Evolutionary conservation across 1,140 invertebrate genomes (phyloP), one percentile per base, ranked within the genome.

Genomic region (Diorhabda elongata): DNA sequence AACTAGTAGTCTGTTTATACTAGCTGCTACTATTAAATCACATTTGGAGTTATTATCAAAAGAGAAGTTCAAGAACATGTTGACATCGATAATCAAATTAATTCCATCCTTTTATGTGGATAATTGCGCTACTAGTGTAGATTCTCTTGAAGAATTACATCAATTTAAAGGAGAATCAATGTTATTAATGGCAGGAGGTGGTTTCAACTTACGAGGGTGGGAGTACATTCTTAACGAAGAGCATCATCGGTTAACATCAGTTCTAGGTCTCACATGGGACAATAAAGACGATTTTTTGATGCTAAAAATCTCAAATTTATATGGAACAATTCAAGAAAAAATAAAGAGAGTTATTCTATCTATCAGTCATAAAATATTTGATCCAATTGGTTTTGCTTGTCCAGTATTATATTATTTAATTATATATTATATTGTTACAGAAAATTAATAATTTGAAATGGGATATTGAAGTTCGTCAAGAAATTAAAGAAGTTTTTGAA

Each of bases 1-100:
- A 2, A 72, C 6, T 47, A 42, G 68, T 45, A 80, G 77, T 56
- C 80, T 76, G 0, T 81, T 82, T 71, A 61, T 80, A 5, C 67
- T 26, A 26, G 26, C 26, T 26, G 26, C 26, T 26, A 26, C 26
- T 26, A 26, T 26, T 1, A 26, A 26, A 26, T 26, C 1, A 26
- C 26, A 26, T 26, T 26, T 26, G 26, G 1, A 26, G 0, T 26
- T 26, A 26, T 26, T 26, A 26, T 26, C 0, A 26, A 26, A 26
- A 26, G 26, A 26, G 0, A 26, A 26, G 26, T 26, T 26, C 26
- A 26, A 26, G 26, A 1, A 26, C 26, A 26, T 26, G 26, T 26
- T 26, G 26, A 26, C 1, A 26, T 26, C 1, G 26, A 26, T 2
- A 26, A 26, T 1, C 26, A 26, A 26, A 26, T 26, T 2, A 26